These are phyloP conservation scores for Oenanthe melanoleuca DNA, from an alignment of 2,113 vertebrate species.

Conservation along the genomic window DNA sequence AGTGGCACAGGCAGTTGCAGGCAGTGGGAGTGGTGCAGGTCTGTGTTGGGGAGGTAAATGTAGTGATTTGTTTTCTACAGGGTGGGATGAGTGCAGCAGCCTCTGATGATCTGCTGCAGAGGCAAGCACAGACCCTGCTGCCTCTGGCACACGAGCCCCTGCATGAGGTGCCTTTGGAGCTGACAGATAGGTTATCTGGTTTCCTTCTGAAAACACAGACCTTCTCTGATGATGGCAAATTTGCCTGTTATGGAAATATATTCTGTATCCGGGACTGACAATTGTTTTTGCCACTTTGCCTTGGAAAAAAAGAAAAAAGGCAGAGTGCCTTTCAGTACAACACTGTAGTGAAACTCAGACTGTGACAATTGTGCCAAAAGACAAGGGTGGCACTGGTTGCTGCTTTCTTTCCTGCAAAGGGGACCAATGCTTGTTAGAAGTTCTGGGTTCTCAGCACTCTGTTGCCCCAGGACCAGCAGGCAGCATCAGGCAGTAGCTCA, in stretches of 20 bases:
- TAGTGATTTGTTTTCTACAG: neutral
- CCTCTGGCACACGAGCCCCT: neutral
- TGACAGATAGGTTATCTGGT: constrained; percentile 21
- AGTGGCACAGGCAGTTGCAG: accelerated
- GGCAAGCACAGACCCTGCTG: neutral
- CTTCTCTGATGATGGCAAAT: constrained; percentile 10
- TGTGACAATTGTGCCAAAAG: neutral
- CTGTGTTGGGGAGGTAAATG: neutral
- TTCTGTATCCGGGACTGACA: neutral
- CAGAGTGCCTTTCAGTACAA: neutral
- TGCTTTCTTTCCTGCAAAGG: neutral
- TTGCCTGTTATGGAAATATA: constrained; percentile 65
- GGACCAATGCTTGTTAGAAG: neutral
- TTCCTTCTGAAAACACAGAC: constrained; percentile 71
- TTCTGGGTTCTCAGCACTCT: accelerated
- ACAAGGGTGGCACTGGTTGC: neutral
- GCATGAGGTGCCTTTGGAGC: neutral
- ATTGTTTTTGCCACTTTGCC: neutral
- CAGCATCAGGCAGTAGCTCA: neutral
- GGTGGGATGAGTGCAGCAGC: neutral
- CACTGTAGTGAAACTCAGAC: neutral
- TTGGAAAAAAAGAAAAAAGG: neutral
- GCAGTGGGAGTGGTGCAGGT: neutral
- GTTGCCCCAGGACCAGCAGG: neutral
- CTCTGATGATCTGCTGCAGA: neutral